Evolutionary conservation across 2,797 vertebrate genomes (phyloP).

Genomic region (Ctenosaura bakeri): DNA sequence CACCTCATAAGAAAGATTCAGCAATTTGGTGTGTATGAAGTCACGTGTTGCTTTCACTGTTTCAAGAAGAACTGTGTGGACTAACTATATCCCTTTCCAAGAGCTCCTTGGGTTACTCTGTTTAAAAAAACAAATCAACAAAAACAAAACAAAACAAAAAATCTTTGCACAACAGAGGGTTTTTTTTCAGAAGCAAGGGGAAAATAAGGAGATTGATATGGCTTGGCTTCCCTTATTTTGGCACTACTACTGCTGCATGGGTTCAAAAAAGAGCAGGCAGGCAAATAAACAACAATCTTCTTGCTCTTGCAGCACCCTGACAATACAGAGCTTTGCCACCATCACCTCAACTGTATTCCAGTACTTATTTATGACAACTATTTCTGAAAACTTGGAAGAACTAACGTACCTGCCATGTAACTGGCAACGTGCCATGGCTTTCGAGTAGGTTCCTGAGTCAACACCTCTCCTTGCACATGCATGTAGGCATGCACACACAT

Average conservation of each 20-base stretch:
- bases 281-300: not conserved
- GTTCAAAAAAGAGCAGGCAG: not conserved
- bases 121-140: not conserved
- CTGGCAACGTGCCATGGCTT: not conserved
- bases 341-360: not conserved
- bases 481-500: not conserved
- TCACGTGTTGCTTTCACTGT: not conserved
- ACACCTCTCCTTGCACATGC: not conserved
- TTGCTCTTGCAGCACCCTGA: not conserved
- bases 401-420: not conserved
- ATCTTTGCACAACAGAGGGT: not conserved
- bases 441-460: not conserved
- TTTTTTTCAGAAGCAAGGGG: not conserved
- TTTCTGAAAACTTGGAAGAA: not conserved
- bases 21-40: not conserved
- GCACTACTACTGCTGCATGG: not conserved
- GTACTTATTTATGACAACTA: not conserved
- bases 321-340: not conserved
- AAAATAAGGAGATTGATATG: not conserved
- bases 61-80: not conserved
- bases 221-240: not conserved
- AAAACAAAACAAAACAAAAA: not conserved
- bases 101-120: not conserved
- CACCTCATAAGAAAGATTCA: not conserved
- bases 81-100: not conserved